Base-by-base conservation (phyloP, 2,113 vertebrate genomes). In the Bufo gargarizans region DNA sequence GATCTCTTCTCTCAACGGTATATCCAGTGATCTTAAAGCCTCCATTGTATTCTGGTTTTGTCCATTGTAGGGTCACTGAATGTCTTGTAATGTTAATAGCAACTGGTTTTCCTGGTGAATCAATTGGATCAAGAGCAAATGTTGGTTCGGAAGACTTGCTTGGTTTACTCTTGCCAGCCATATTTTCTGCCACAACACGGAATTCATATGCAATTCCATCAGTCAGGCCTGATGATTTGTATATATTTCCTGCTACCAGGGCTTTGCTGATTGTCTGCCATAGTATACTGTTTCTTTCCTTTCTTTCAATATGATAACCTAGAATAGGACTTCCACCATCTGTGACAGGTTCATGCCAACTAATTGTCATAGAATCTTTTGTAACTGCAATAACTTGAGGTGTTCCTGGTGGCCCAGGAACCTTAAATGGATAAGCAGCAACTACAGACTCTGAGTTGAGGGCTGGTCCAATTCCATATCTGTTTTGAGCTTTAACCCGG, bases 1-100 rank as follows among this genome's bases (percentile, higher is more conserved):
- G 93, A 90, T 99, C 98, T 94, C 93, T 96, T 93, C 98, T 99
- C 92, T 99, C 98, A 90, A 99, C 96, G 0, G 94, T 96, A 67
- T 99, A 99, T 87, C 98, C 98, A 85, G 97, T 99, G 90, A 99
- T 98, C 93, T 99, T 99, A 92, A 99, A 99, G 55, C 98, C 98
- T 90, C 98, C 98, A 85, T 98, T 98, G 89, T 99, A 99, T 90
- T 99, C 96, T 89, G 98, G 98, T 91, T 98, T 99, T 89, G 95
- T 94, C 98, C 98, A 99, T 90, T 96, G 95, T 91, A 99, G 94
- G 76, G 97, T 95, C 89, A 99, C 96, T 59, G 95, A 95, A 91
- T 97, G 97, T 91, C 98, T 98, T 76, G 96, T 98, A 87, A 99
- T 96, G 90, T 95, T 96, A 77, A 96, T 92, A 89, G 98, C 96